A percentile compares a stretch with the other conserved stretches of the same genome.
Evolutionary conservation across 2,113 vertebrate genomes (phyloP).

Genomic region (Leiothrix lutea): DNA sequence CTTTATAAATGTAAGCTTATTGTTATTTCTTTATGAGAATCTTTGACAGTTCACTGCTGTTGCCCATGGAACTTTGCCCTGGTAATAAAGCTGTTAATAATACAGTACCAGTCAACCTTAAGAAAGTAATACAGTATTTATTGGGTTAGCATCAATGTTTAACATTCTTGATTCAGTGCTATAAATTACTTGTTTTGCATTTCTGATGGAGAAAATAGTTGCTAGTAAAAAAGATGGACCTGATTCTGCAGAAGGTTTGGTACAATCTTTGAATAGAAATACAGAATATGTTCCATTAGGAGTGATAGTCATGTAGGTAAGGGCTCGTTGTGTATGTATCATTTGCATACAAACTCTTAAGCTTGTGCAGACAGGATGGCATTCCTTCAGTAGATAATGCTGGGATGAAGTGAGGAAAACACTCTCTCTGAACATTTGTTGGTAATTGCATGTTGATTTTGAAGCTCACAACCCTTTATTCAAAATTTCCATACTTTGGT

Average conservation of each 20-base stretch:
- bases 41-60: constrained; percentile 40
- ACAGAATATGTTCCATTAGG: neutral
- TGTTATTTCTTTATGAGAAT: constrained; percentile 27
- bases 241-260: neutral
- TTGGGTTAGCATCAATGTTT: constrained; percentile 2
- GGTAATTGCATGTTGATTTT: neutral
- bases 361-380: neutral
- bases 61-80: constrained; percentile 17
- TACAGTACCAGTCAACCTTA: neutral
- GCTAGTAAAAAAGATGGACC: neutral
- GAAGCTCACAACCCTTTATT: neutral
- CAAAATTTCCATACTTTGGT: neutral
- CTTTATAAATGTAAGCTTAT: constrained; percentile 3
- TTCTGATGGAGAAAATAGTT: neutral
- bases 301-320: neutral
- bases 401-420: neutral
- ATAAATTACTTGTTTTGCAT: neutral
- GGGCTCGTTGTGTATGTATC: neutral
- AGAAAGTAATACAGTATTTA: constrained; percentile 22
- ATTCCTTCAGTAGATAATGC: neutral
- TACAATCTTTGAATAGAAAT: neutral
- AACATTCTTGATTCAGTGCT: neutral
- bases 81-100: constrained; percentile 37
- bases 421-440: neutral
- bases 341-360: neutral